Evolutionary conservation across 2,113 vertebrate genomes (phyloP).

Genomic region (Caranx melampygus): DNA sequence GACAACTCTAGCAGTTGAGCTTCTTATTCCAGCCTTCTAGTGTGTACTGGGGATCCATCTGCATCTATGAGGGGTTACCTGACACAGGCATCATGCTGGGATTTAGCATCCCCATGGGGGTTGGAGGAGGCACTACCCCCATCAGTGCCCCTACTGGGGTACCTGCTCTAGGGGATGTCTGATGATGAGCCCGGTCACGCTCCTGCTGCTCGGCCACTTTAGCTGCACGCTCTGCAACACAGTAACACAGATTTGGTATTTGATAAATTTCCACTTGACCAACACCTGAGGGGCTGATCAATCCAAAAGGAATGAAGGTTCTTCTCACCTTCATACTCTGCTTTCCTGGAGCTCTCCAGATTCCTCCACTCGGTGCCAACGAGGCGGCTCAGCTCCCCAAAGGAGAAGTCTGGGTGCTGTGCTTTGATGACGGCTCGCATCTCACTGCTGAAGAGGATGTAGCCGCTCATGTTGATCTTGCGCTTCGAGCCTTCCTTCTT

Average conservation of each 20-base stretch:
- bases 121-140: conserved; percentile 97
- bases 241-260: not conserved
- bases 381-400: conserved; percentile 97
- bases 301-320: not conserved
- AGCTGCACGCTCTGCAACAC: conserved; percentile 95
- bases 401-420: conserved; percentile 98
- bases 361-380: conserved; percentile 99
- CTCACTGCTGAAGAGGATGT: conserved; percentile 99
- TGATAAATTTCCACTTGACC: not conserved
- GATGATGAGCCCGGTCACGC: conserved; percentile 94
- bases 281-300: not conserved
- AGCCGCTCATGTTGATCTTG: conserved; percentile 99
- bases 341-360: conserved; percentile 95
- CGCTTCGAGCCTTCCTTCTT: conserved; percentile 98
- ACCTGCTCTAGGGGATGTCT: conserved; percentile 96
- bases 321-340: conserved; percentile 96
- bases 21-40: conserved; percentile 77
- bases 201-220: conserved; percentile 99
- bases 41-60: conserved; percentile 69
- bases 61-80: conserved; percentile 90
- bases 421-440: conserved; percentile 99
- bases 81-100: conserved; percentile 97
- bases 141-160: conserved; percentile 97
- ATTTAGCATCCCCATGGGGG: conserved; percentile 99
- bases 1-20: conserved; percentile 76